Percentiles rank a stretch among this genome's conserved stretches.
Conservation (phyloP, 2,888 invertebrate species). For the Furcula furcula region DNA sequence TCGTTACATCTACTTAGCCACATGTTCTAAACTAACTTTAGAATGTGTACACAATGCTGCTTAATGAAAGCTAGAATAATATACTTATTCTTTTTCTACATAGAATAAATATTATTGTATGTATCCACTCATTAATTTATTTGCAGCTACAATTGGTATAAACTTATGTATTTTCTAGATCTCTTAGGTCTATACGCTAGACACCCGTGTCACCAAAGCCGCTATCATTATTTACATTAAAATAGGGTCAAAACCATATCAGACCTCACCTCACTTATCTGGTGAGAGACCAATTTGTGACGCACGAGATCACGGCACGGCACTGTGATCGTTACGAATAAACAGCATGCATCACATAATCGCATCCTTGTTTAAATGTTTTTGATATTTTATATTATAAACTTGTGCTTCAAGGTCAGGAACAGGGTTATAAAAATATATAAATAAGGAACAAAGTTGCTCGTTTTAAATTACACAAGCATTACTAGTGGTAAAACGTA, state of each 20-base stretch:
- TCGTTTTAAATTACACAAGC: no score
- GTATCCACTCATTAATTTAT: no score
- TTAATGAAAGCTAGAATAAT: no score
- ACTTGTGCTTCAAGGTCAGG: background rate
- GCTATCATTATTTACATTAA: constrained; percentile 21
- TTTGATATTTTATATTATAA: background rate
- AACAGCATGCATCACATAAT: constrained; percentile 25
- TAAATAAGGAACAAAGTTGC: background rate
- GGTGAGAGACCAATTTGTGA: constrained; percentile 33
- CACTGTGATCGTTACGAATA: constrained; percentile 33
- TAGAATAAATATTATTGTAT: no score
- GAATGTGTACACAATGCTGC: no score
- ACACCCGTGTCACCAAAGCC: background rate
- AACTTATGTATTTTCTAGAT: no score
- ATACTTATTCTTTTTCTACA: no score
- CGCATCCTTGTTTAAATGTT: constrained; percentile 7
- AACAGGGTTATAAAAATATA: background rate
- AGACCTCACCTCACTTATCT: constrained; percentile 41
- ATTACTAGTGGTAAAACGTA: no score
- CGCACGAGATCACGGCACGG: constrained; percentile 47
- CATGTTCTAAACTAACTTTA: no score
- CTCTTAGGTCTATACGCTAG: constrained; percentile 6
- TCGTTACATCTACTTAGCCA: no score
- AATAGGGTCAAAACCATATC: constrained; percentile 44
- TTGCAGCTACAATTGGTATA: no score